These are phyloP conservation scores for Takifugu ocellatus DNA, from an alignment of 2,797 vertebrate species.

Conservation along the genomic window DNA sequence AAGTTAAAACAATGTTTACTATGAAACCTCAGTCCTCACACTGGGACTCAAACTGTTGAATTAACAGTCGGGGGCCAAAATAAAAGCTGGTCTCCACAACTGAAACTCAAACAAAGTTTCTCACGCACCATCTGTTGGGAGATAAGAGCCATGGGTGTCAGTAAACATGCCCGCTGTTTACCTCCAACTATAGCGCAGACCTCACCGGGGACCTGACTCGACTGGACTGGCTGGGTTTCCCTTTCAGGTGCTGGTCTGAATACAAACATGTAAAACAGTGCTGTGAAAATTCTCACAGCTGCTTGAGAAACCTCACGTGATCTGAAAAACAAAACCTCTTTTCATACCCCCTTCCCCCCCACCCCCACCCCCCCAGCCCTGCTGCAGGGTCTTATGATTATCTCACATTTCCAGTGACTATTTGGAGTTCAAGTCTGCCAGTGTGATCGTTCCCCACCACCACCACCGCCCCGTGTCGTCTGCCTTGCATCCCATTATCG, in stretches of 20 bases:
- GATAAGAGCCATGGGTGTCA: neutral
- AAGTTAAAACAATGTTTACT: too few species aligned
- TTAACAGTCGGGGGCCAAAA: too few species aligned
- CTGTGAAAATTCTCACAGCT: constrained; percentile 36
- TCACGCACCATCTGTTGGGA: too few species aligned
- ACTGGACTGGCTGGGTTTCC: neutral
- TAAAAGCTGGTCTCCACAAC: too few species aligned
- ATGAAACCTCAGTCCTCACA: too few species aligned
- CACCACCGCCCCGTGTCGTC: constrained; percentile 12
- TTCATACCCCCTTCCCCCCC: constrained; percentile 6
- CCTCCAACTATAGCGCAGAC: neutral
- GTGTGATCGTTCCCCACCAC: neutral
- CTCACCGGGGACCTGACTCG: neutral
- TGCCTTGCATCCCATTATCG: constrained; percentile 27
- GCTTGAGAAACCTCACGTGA: constrained; percentile 52
- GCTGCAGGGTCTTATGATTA: too few species aligned
- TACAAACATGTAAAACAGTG: neutral
- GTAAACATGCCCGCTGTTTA: neutral
- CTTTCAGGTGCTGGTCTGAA: neutral
- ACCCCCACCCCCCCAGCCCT: neutral
- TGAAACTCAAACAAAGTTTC: too few species aligned
- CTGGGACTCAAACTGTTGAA: too few species aligned
- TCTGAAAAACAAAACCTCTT: constrained; percentile 18
- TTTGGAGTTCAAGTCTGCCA: too few species aligned
- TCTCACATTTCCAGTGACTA: too few species aligned